Percentiles rank a stretch among this genome's conserved stretches.
Conservation (phyloP, 1,140 invertebrate genomes). For the Hestina assimilis region DNA sequence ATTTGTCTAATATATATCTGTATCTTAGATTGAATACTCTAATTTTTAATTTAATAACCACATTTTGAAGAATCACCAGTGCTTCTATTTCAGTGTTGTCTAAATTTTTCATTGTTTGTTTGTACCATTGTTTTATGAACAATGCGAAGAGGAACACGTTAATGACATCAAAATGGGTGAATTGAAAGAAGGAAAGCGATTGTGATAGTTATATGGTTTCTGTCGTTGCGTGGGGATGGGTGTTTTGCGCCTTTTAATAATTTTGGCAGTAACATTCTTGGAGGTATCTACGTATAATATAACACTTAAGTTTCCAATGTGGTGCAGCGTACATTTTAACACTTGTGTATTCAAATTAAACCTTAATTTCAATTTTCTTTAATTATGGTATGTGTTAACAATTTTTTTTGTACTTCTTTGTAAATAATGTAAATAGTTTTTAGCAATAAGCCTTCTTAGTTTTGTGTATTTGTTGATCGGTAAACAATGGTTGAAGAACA, state of each 20-base stretch:
- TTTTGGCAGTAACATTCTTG: slow-evolving; percentile 33
- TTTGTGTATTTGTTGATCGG: too few relatives aligned
- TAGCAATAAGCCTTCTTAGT: too few relatives aligned
- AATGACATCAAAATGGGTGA: neutral
- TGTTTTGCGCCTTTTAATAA: slow-evolving; percentile 17
- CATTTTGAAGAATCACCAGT: neutral
- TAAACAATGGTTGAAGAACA: too few relatives aligned
- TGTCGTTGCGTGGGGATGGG: slow-evolving; percentile 23
- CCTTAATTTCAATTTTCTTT: slow-evolving; percentile 36
- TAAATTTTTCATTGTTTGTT: slow-evolving; percentile 9
- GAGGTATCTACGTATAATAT: slow-evolving; percentile 52
- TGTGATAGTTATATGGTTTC: neutral
- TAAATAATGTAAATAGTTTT: neutral
- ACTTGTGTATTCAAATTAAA: slow-evolving; percentile 45
- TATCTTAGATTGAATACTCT: too few relatives aligned
- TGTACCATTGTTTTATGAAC: slow-evolving; percentile 25
- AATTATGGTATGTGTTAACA: slow-evolving; percentile 35
- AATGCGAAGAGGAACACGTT: slow-evolving; percentile 15
- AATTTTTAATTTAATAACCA: too few relatives aligned
- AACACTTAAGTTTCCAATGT: slow-evolving; percentile 45
- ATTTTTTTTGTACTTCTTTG: neutral
- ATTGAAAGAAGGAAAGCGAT: neutral
- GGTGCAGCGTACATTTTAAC: slow-evolving; percentile 37
- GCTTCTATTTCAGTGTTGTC: too few relatives aligned
- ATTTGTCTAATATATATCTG: too few relatives aligned